Evolutionary conservation across 2,888 invertebrate species (phyloP), one percentile per base, ranked within the genome.

Genomic region (Dysmachus trigonus): DNA sequence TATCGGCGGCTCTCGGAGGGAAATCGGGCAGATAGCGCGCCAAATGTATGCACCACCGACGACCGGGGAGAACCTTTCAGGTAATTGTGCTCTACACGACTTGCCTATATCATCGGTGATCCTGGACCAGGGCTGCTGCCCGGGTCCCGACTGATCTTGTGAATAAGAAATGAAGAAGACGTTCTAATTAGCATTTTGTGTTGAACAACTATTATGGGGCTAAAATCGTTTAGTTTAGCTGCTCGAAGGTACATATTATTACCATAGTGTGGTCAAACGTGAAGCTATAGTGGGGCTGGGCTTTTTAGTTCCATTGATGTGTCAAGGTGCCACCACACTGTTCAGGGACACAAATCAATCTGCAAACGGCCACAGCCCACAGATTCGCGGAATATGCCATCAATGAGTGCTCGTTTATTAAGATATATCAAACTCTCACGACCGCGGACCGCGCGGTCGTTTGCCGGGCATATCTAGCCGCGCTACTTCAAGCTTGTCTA

Each of bases 151-250:
- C 18, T 22, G 72, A 84, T 84, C 84, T 73, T 30, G 71, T 72
- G 72, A 33, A 83, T 83, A 83, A 33, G 30, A 81, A 77, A 84
- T 85, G 77, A 86, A 79, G 31, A 81, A 85, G 79, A 86, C 79
- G 73, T 85, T 85, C 85, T 86, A 85, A 86, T 86, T 86, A 86
- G 85, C 85, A 86, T 86, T 86, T 86, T 85, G 38, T 86, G 85
- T 86, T 85, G 76, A 76, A 84, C 86, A 86, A 84, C 83, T 86
- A 74, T 74, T 86, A 84, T 74, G 35, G 51, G 31, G 72, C 38
- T 10, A 30, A 35, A 38, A 22, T 35, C 72, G 30, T 53, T 22
- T 35, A 15, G n/a, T 13, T 30, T 38, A 51, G 53, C 31, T 51
- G 22, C 33, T 47, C 62, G 31, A 18, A 2, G 77, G 3, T 31